phyloP scores from a whole-genome alignment of 1,140 invertebrate species.

The Ylistrum balloti region DNA sequence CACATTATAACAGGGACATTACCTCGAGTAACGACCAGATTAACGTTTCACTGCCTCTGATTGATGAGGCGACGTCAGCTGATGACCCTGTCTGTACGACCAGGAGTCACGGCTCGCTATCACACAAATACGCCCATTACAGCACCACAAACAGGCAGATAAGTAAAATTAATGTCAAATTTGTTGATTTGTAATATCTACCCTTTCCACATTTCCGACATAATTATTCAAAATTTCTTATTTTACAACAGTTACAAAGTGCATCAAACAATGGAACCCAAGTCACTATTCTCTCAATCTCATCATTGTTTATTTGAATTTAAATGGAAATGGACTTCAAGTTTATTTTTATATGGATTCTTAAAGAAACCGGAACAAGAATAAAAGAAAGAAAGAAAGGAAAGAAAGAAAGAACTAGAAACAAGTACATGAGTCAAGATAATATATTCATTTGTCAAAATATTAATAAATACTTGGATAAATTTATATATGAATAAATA shows the following conservation, averaged over 20 bases:
- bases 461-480: too few relatives aligned
- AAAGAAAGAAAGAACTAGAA: too few relatives aligned
- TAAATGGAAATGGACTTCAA: neutral
- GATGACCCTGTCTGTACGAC: neutral
- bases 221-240: neutral
- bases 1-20: constrained; percentile 31
- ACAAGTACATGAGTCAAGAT: too few relatives aligned
- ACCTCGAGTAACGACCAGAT: neutral
- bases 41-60: neutral
- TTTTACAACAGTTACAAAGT: neutral
- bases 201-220: neutral
- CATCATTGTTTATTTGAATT: neutral
- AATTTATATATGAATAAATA: too few relatives aligned
- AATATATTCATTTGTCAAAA: too few relatives aligned
- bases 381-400: too few relatives aligned
- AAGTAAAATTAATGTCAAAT: constrained; percentile 23
- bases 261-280: neutral
- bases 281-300: neutral
- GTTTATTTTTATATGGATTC: too few relatives aligned
- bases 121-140: neutral
- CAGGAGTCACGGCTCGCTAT: neutral
- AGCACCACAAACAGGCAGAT: neutral
- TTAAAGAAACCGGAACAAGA: too few relatives aligned
- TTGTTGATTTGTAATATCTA: neutral
- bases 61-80: neutral